Base-by-base conservation (phyloP, 2,797 vertebrate species). In the Lycodopsis pacificus region DNA sequence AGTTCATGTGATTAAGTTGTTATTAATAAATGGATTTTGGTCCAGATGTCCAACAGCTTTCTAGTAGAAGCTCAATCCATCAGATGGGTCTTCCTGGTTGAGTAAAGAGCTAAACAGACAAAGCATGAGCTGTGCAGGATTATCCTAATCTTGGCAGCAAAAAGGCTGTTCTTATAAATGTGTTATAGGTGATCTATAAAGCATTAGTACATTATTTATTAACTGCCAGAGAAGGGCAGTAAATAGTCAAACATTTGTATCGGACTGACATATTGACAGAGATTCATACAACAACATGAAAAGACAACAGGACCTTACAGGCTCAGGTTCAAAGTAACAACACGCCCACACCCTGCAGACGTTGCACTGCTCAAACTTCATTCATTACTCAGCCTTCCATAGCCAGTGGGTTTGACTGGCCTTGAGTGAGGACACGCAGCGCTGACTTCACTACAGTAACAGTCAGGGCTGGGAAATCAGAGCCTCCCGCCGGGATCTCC, bases 391-490 rank as follows among this genome's bases (percentile, higher is more conserved):
- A 42, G 70, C 76, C 36, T 56, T 77, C 49, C 73, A 3, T 22
- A 79, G 83, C 70, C 64, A 19, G 59, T 40, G 71, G 77, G 76
- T 69, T 68, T 64, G 85, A 80, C 76, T 65, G 80, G 74, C 72
- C 70, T 70, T 84, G 80, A 86, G 79, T 88, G 83, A 89, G 80
- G 83, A 91, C 89, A 89, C 64, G 84, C 79, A 77, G 81, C 25
- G 17, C 84, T 89, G 81, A 90, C 87, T 93, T 91, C 88, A 89
- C 88, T 81, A 85, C 85, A 89, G 89, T 88, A 88, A 92, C 82
- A 87, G 88, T 87, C 83, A 77, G 76, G 73, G 81, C 77, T 81
- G 80, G 59, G 90, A 89, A 90, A 91, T 88, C 81, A 90, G 88
- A 93, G 84, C 81, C 87, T 88, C 89, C 90, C 88, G 7, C 34